These are phyloP conservation scores for Gorilla gorilla DNA, from an alignment of 2,113 vertebrate species.

Conservation along the genomic window DNA sequence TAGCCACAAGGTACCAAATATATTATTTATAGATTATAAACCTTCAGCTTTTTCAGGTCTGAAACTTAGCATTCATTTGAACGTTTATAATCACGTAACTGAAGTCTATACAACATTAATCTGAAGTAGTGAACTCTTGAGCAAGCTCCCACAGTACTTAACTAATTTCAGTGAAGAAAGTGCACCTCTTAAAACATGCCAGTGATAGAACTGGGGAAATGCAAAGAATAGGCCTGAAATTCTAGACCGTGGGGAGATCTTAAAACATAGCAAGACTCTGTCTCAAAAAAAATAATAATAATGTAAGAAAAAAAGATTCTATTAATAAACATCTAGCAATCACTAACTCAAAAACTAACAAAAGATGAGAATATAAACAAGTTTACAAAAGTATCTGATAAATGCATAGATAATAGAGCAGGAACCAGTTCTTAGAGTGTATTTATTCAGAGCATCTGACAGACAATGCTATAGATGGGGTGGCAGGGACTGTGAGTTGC, in stretches of 20 bases:
- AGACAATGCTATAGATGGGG: not conserved
- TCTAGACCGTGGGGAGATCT: not conserved
- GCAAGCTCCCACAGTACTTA: not conserved
- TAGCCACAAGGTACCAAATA: not conserved
- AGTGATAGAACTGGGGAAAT: not conserved
- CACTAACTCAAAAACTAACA: not conserved
- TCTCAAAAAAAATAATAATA: not conserved
- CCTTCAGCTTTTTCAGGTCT: not conserved
- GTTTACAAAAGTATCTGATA: not conserved
- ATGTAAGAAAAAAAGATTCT: not conserved
- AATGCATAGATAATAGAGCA: not conserved
- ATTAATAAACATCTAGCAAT: conserved; percentile 8
- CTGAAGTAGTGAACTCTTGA: not conserved
- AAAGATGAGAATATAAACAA: conserved; percentile 39
- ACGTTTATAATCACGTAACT: not conserved
- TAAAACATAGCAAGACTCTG: not conserved
- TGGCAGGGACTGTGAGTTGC: not conserved
- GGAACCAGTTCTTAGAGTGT: not conserved
- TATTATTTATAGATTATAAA: conserved; percentile 41
- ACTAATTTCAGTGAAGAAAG: not conserved
- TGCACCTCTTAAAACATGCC: not conserved
- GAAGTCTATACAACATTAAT: not conserved
- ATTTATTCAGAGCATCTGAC: not conserved
- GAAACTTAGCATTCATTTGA: not conserved
- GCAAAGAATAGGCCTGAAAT: conserved; percentile 9